Percentiles rank a stretch among this genome's conserved stretches.
These are phyloP conservation scores for Isichthys henryi DNA, from an alignment of 2,113 vertebrate genomes.

Conservation along the genomic window DNA sequence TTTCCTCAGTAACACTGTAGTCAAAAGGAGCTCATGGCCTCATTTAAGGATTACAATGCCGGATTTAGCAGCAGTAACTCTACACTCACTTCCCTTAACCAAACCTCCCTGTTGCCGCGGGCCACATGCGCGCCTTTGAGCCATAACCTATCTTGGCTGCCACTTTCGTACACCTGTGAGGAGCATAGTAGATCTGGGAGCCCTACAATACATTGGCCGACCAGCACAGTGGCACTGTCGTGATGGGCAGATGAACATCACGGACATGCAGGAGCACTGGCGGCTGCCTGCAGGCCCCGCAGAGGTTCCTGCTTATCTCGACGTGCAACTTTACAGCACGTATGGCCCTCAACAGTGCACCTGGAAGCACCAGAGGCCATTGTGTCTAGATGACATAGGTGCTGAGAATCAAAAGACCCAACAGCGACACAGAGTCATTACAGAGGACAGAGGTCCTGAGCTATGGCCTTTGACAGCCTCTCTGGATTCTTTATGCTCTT, in stretches of 20 bases:
- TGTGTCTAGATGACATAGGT: neutral
- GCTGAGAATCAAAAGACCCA: neutral
- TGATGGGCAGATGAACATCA: neutral
- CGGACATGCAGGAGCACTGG: slow-evolving; percentile 10
- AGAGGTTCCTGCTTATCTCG: neutral
- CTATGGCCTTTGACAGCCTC: neutral
- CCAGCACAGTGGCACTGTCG: slow-evolving; percentile 23
- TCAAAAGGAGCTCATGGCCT: neutral
- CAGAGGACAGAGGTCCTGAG: neutral
- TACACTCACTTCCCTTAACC: neutral
- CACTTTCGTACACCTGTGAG: slow-evolving; percentile 29
- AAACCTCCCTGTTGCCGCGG: neutral
- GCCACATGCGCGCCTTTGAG: neutral
- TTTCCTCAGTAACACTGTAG: neutral
- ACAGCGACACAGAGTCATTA: neutral
- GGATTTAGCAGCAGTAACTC: neutral
- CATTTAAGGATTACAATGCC: slow-evolving; percentile 2
- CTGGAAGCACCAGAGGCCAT: slow-evolving; percentile 21
- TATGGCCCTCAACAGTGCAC: neutral
- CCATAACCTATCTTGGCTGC: slow-evolving; percentile 28
- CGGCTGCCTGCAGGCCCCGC: neutral
- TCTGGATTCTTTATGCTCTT: neutral
- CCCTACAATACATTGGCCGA: slow-evolving; percentile 20
- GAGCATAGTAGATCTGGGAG: slow-evolving; percentile 24
- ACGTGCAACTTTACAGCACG: slow-evolving; percentile 13